These are phyloP conservation scores for Atractosteus spatula DNA, from an alignment of 2,113 vertebrate genomes.

Conservation along the genomic window DNA sequence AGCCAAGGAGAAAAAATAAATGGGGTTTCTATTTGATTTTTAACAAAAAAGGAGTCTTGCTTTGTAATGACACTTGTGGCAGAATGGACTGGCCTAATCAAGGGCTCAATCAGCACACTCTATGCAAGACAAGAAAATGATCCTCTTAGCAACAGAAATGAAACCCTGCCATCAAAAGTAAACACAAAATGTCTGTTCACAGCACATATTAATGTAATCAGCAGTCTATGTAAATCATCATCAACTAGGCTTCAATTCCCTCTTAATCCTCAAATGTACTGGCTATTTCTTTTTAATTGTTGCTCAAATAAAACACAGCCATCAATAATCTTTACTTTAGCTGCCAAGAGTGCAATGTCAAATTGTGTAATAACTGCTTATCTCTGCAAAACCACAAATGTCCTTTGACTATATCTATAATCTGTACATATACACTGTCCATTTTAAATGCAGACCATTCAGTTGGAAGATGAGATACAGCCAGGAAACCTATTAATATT, in stretches of 20 bases:
- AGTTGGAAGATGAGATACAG: too few species aligned
- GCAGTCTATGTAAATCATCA: slow-evolving; percentile 1
- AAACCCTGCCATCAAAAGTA: neutral
- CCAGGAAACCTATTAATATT: too few species aligned
- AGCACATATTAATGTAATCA: neutral
- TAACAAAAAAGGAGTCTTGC: too few species aligned
- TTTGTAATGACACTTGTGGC: too few species aligned
- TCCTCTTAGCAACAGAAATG: slow-evolving; percentile 8
- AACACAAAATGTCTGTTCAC: neutral
- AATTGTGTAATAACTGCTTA: slow-evolving; percentile 6
- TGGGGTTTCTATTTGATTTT: too few species aligned
- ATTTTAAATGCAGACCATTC: too few species aligned
- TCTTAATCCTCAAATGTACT: neutral
- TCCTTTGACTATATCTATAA: too few species aligned
- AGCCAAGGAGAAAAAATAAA: too few species aligned
- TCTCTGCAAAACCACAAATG: slow-evolving; percentile 4
- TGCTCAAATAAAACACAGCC: neutral
- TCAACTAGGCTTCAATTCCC: neutral
- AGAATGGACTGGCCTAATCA: neutral
- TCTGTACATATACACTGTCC: too few species aligned
- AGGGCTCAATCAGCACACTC: neutral
- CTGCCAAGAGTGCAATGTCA: neutral
- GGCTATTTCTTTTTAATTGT: neutral
- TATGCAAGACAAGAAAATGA: neutral
- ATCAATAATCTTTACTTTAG: slow-evolving; percentile 5